These are phyloP conservation scores for Cyrtodaria siliqua DNA, from an alignment of 2,888 invertebrate genomes.

Conservation along the genomic window DNA sequence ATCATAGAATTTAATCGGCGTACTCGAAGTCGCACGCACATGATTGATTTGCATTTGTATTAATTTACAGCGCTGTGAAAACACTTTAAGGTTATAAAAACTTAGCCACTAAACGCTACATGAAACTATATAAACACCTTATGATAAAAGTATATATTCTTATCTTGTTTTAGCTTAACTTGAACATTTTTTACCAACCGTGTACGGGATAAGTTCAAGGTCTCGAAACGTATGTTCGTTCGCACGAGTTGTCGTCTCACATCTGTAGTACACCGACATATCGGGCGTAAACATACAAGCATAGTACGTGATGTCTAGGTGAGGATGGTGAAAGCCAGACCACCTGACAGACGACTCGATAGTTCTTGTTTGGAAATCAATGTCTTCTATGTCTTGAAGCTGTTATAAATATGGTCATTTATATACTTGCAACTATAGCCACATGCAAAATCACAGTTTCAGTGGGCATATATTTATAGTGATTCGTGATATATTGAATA, in stretches of 20 bases:
- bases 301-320: constrained; percentile 13
- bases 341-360: constrained; percentile 8
- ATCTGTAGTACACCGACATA: not conserved
- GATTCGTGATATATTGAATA: too few relatives aligned
- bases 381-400: constrained; percentile 35
- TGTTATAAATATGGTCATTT: constrained; percentile 2
- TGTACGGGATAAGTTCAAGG: not conserved
- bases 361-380: constrained; percentile 30
- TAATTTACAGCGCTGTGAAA: too few relatives aligned
- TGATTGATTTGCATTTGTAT: too few relatives aligned
- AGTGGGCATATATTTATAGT: too few relatives aligned
- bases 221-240: not conserved
- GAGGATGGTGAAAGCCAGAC: constrained; percentile 32
- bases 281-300: constrained; percentile 10
- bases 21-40: too few relatives aligned
- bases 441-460: too few relatives aligned
- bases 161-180: too few relatives aligned
- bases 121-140: too few relatives aligned
- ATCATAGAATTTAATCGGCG: too few relatives aligned
- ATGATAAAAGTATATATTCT: too few relatives aligned
- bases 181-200: constrained; percentile 4
- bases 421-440: too few relatives aligned
- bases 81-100: not conserved
- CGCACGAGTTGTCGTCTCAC: not conserved
- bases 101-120: not conserved